Evolutionary conservation across 2,888 invertebrate species (phyloP), one percentile per base, ranked within the genome.

Genomic region (Creontiades dilutus): DNA sequence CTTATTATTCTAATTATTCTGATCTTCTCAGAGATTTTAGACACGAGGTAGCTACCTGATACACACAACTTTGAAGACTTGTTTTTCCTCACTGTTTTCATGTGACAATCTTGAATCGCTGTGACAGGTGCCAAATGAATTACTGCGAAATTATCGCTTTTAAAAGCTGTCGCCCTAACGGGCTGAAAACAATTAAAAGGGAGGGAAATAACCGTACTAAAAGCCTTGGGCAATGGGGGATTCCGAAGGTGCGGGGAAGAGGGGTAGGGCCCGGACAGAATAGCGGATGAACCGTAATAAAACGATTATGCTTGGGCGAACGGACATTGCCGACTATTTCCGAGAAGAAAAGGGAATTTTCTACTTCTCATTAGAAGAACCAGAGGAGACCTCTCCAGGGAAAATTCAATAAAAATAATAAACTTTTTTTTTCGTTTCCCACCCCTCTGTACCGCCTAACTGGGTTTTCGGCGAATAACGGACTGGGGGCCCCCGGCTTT

Each of bases 281-380:
- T 78, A 28, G 14, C 46, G 78, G 46, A 78, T 78, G 78, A 78
- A 46, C 47, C 47, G 78, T 46, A 46, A 78, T 47, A 78, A 78
- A 78, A 78, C 78, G 78, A 78, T 78, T 78, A 78, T 78, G 78
- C n/a, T 78, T 46, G 78, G 78, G n/a, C 78, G 78, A 78, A 78
- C 46, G 46, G 47, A 47, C 46, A 47, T 28, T 16, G 11, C 37
- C 78, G 78, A 13, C 78, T 47, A n/a, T 76, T 37, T 76, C 37
- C 16, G 47, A 78, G 78, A 16, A 46, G 16, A 16, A 78, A 78
- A 78, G 47, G 78, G 78, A 78, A 46, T 78, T 78, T 78, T 78
- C 78, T 46, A 78, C 78, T 78, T 76, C 78, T 78, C 78, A 78
- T 78, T 78, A 78, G 78, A 28, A 0, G 19, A 27, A 19, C 23